Evolutionary conservation across 2,888 invertebrate species (phyloP), one percentile per base, ranked within the genome.

Genomic region (Athrips mouffetella): DNA sequence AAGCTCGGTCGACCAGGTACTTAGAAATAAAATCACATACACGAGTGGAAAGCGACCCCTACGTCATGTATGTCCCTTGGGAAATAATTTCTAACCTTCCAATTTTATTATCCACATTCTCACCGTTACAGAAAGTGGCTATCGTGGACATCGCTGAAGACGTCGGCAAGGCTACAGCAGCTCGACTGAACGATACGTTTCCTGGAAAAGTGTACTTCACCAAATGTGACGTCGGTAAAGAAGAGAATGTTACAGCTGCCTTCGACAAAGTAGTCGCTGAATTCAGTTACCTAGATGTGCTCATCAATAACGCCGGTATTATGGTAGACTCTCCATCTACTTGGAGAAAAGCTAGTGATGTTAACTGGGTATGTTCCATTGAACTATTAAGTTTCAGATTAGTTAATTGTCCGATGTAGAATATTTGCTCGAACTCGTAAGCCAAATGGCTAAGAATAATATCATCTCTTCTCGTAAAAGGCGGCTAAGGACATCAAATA

Each of bases 301-400:
- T 76, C 30, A 59, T 78, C 35, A 77, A 77, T 52, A 76, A 77
- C 51, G 76, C 77, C 18, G 76, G 76, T 0, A 65, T 76, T 23
- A 68, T 77, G 66, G 60, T 61, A 30, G 76, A 77, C 48, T 42
- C 65, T 0, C 65, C 68, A 0, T 13, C 52, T 3, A 2, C 60
- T 2, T 75, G 71, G 72, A 68, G 72, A 42, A 70, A 59, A 8
- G 61, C 74, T 2, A 61, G 65, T 41, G 62, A 66, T 29, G 64
- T 76, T 11, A 78, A 79, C 50, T 72, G 61, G 62, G 77, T 76
- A 63, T 7, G 27, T 25, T 25, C n/a, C n/a, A n/a, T n/a, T n/a
- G n/a, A n/a, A n/a, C n/a, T n/a, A n/a, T n/a, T n/a, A n/a, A n/a
- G n/a, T n/a, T n/a, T n/a, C n/a, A n/a, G n/a, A n/a, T n/a, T n/a